Conservation (phyloP, 2,113 vertebrate genomes). For the Saccopteryx bilineata region DNA sequence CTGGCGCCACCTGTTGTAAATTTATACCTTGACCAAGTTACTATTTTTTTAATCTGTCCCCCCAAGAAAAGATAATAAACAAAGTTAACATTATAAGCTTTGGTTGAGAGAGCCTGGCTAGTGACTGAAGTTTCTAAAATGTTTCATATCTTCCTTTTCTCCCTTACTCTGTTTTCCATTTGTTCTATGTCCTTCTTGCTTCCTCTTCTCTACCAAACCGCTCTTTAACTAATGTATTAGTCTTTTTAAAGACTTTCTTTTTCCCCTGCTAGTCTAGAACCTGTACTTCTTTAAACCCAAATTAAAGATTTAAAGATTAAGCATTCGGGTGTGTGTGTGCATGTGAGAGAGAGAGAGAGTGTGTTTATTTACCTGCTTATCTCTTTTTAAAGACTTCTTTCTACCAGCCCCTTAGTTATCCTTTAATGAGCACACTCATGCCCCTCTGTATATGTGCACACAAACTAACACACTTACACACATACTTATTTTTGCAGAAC, state of each 20-base stretch:
- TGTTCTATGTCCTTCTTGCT: neutral
- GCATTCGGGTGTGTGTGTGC: too few species aligned
- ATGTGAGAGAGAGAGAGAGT: too few species aligned
- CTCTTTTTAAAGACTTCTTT: slow-evolving; percentile 31
- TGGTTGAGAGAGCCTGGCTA: neutral
- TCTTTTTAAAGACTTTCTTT: slow-evolving; percentile 4
- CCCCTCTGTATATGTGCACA: neutral
- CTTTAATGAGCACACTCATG: neutral
- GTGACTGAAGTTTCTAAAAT: neutral
- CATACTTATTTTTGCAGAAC: neutral
- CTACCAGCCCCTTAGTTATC: neutral
- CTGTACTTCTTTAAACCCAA: slow-evolving; percentile 9
- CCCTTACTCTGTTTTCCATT: neutral
- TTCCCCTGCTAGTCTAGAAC: neutral
- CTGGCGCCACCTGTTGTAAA: neutral
- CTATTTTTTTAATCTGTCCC: neutral
- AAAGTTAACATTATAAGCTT: neutral
- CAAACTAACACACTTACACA: neutral
- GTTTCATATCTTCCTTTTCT: neutral
- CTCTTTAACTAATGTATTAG: neutral
- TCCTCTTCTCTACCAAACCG: neutral
- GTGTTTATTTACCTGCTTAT: neutral
- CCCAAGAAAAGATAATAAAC: neutral
- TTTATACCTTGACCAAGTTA: neutral
- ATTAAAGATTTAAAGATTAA: slow-evolving; percentile 1